A percentile compares a stretch with the other conserved stretches of the same genome.
Evolutionary conservation across 2,113 vertebrate genomes (phyloP).

Genomic region (Platycercus adscitus): DNA sequence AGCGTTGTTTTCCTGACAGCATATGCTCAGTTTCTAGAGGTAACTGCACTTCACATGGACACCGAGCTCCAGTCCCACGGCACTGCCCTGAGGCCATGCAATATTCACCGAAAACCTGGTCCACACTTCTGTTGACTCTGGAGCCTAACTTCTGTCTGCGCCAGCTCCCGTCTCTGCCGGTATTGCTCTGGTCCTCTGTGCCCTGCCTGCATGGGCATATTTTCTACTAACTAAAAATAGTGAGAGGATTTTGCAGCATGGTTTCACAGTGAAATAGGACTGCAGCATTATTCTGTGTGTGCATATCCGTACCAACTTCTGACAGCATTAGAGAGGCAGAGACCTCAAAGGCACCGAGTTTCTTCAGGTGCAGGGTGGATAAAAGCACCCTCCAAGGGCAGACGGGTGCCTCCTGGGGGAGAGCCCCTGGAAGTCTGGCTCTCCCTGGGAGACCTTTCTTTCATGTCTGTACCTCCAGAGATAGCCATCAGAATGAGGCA

Average conservation of each 20-base stretch:
- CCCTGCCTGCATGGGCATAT: neutral
- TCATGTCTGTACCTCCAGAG: neutral
- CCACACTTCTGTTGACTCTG: neutral
- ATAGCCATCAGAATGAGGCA: neutral
- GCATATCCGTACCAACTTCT: neutral
- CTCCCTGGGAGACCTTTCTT: neutral
- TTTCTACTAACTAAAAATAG: neutral
- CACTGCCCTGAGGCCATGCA: neutral
- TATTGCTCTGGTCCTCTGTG: conserved; percentile 4
- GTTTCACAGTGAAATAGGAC: neutral
- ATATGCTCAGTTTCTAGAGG: neutral
- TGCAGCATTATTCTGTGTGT: neutral
- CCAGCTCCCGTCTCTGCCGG: neutral
- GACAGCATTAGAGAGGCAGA: neutral
- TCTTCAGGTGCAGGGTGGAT: neutral
- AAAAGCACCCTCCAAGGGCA: neutral
- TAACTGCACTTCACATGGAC: neutral
- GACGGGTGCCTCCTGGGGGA: neutral
- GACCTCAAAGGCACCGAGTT: neutral
- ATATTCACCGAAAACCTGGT: neutral
- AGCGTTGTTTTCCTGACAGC: neutral
- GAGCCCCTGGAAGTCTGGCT: neutral
- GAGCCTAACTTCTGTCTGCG: neutral
- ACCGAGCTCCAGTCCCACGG: neutral
- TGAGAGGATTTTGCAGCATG: neutral